These are phyloP conservation scores for Tholera decimalis DNA, from an alignment of 2,888 invertebrate genomes.

Conservation along the genomic window DNA sequence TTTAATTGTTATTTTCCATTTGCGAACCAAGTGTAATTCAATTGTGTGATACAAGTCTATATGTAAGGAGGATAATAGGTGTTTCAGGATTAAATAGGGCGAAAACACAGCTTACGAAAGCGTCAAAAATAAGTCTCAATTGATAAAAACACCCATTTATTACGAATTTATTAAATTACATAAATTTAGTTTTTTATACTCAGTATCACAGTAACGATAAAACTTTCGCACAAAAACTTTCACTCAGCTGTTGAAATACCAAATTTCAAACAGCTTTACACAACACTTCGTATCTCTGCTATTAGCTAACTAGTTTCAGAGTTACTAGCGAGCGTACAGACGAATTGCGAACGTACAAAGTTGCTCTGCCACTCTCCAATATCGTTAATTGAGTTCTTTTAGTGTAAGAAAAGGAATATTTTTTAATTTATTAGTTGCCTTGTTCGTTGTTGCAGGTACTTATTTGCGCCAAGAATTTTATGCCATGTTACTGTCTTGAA, in stretches of 20 bases:
- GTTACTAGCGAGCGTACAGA: slow-evolving; percentile 55
- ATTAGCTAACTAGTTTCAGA: slow-evolving; percentile 76
- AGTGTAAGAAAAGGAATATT: slow-evolving; percentile 64
- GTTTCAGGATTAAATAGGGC: no score
- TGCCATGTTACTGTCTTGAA: background rate
- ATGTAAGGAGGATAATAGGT: no score
- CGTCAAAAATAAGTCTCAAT: no score
- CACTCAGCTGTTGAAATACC: slow-evolving; percentile 42
- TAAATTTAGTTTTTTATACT: no score
- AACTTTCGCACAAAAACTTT: slow-evolving; percentile 18
- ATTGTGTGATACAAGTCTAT: no score
- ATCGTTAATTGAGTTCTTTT: slow-evolving; percentile 71
- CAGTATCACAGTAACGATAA: slow-evolving; percentile 15
- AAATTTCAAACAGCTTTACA: slow-evolving; percentile 57
- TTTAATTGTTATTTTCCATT: no score
- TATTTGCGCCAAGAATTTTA: background rate
- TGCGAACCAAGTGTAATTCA: no score
- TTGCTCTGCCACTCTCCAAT: slow-evolving; percentile 67
- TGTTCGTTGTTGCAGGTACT: slow-evolving; percentile 1
- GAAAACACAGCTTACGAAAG: no score
- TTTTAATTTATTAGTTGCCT: background rate
- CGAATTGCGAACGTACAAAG: slow-evolving; percentile 64
- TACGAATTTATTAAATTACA: no score
- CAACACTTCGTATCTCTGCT: slow-evolving; percentile 67
- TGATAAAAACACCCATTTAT: no score